Evolutionary conservation across 2,888 invertebrate genomes (phyloP).

Genomic region (Acleris laterana): DNA sequence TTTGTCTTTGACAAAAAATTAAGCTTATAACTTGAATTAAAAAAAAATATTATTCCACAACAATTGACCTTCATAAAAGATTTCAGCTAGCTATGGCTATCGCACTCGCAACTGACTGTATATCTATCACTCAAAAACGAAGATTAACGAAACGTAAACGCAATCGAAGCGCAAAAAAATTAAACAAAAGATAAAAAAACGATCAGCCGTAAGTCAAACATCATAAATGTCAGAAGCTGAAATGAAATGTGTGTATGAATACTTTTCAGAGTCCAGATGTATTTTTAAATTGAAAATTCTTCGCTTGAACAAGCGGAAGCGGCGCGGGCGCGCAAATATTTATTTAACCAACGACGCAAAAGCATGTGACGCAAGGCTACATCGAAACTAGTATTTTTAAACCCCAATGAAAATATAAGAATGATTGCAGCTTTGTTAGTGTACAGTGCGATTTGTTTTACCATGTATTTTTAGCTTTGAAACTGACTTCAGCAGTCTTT

Average conservation of each 20-base stretch:
- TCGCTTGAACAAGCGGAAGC: conserved; percentile 16
- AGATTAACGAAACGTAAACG: no score
- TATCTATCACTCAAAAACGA: no score
- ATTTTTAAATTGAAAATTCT: conserved; percentile 21
- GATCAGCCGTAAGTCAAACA: neutral
- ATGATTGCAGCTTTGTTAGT: neutral
- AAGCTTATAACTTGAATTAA: no score
- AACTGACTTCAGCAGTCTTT: no score
- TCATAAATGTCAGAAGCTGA: neutral
- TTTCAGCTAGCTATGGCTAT: no score
- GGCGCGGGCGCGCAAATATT: conserved; percentile 22
- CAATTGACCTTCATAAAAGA: no score
- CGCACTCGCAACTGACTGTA: no score
- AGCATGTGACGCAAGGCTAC: conserved; percentile 7
- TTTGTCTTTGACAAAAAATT: no score
- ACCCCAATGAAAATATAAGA: neutral
- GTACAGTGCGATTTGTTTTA: neutral
- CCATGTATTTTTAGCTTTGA: no score
- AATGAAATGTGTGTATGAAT: neutral
- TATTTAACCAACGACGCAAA: conserved; percentile 14
- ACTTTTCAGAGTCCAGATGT: neutral
- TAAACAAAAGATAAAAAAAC: no score
- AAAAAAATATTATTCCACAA: no score
- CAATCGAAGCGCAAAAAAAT: no score
- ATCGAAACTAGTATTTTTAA: conserved; percentile 12